Evolutionary conservation across 2,797 vertebrate species (phyloP).

Genomic region (Pseudocheirus occidentalis): DNA sequence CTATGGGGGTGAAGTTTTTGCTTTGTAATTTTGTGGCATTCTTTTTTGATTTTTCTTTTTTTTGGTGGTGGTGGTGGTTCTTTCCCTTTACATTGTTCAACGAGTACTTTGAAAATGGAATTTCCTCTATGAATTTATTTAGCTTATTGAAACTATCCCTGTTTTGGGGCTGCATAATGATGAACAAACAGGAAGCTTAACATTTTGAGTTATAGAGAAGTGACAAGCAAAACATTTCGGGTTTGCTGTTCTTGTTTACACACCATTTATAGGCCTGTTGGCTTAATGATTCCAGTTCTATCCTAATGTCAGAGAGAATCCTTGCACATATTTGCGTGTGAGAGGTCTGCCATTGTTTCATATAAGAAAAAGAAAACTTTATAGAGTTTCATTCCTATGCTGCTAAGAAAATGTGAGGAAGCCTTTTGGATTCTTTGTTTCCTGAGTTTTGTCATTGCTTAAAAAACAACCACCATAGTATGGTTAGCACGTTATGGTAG

Average conservation of each 20-base stretch:
- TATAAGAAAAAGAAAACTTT: not conserved
- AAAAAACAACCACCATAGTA: not conserved
- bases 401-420: not conserved
- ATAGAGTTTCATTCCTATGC: not conserved
- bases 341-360: not conserved
- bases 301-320: not conserved
- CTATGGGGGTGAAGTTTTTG: not conserved
- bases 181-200: not conserved
- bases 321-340: not conserved
- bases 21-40: not conserved
- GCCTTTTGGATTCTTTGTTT: not conserved
- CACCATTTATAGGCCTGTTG: not conserved
- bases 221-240: not conserved
- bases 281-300: conserved; percentile 23
- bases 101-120: conserved; percentile 2
- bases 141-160: not conserved
- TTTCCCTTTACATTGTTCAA: not conserved
- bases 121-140: conserved; percentile 1
- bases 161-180: not conserved
- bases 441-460: not conserved
- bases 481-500: not conserved
- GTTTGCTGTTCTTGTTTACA: not conserved
- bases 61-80: not conserved
- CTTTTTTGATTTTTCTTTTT: not conserved
- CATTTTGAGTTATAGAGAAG: not conserved